These are phyloP conservation scores for Morpho achilles DNA, from an alignment of 2,888 invertebrate species.

Conservation along the genomic window DNA sequence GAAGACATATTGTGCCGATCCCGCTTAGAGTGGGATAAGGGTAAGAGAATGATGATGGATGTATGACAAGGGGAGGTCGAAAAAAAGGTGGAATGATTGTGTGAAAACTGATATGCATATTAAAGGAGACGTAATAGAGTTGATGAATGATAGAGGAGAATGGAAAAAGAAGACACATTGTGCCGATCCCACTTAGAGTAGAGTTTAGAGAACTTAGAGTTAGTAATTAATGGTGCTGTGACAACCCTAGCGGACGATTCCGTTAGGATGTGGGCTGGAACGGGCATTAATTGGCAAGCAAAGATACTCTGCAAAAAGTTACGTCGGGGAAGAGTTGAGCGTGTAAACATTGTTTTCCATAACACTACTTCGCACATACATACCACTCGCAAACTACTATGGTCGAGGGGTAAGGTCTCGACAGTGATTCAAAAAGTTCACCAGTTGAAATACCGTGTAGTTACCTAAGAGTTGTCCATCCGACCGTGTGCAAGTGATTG, in stretches of 20 bases:
- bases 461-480: no score
- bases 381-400: no score
- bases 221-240: not conserved
- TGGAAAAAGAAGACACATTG: no score
- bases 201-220: no score
- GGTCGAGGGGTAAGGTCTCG: no score
- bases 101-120: not conserved
- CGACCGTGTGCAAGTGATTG: no score
- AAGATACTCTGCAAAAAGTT: conserved; percentile 24
- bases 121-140: not conserved
- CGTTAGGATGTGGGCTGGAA: conserved; percentile 17
- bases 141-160: not conserved
- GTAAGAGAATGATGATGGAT: no score
- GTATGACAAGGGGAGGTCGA: not conserved
- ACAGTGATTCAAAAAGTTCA: no score
- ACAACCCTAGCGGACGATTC: conserved; percentile 8
- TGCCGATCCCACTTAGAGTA: no score
- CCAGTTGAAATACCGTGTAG: no score
- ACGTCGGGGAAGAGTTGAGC: conserved; percentile 3
- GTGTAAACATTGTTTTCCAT: conserved; percentile 10
- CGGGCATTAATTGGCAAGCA: conserved; percentile 22
- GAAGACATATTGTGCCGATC: no score
- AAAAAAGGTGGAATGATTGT: not conserved
- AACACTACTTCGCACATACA: not conserved
- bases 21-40: no score